phyloP scores from a whole-genome alignment of 2,888 invertebrate species.

The Phyllotreta striolata region DNA sequence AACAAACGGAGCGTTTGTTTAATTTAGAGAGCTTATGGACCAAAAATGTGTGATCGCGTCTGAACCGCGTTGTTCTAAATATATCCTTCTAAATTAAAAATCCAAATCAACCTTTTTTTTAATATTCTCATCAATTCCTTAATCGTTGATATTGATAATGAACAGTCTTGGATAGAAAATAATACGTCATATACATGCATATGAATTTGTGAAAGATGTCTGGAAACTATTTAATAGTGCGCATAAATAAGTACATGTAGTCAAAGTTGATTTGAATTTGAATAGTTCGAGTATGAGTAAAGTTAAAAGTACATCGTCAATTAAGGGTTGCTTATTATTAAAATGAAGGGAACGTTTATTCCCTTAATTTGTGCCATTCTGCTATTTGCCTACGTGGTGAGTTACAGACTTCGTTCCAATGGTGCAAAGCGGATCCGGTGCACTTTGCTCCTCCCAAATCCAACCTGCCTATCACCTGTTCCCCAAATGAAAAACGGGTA shows the following conservation, averaged over 20 bases:
- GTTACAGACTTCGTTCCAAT: constrained; percentile 98
- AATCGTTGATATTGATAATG: constrained; percentile 20
- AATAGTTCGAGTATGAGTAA: constrained; percentile 23
- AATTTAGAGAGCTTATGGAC: constrained; percentile 23
- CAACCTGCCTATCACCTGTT: constrained; percentile 91
- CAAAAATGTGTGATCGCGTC: constrained; percentile 20
- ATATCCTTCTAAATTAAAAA: constrained; percentile 29
- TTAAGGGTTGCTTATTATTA: constrained; percentile 4
- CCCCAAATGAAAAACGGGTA: constrained; percentile 38
- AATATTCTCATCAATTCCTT: constrained; percentile 23
- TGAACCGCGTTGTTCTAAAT: constrained; percentile 20
- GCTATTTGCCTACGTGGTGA: constrained; percentile 98
- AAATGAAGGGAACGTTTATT: constrained; percentile 66
- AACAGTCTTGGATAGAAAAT: constrained; percentile 1
- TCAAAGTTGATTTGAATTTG: constrained; percentile 32
- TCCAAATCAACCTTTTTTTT: constrained; percentile 17
- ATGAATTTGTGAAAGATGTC: too few species aligned
- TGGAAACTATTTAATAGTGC: too few species aligned
- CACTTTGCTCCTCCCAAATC: constrained; percentile 88
- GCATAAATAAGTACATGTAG: neutral
- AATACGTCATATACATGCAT: constrained; percentile 3
- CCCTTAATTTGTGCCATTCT: constrained; percentile 98
- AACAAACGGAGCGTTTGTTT: constrained; percentile 20
- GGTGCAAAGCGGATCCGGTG: constrained; percentile 84
- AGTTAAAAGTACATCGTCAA: constrained; percentile 32